Evolutionary conservation across 2,113 vertebrate genomes (phyloP).

Genomic region (Artemisiospiza belli): DNA sequence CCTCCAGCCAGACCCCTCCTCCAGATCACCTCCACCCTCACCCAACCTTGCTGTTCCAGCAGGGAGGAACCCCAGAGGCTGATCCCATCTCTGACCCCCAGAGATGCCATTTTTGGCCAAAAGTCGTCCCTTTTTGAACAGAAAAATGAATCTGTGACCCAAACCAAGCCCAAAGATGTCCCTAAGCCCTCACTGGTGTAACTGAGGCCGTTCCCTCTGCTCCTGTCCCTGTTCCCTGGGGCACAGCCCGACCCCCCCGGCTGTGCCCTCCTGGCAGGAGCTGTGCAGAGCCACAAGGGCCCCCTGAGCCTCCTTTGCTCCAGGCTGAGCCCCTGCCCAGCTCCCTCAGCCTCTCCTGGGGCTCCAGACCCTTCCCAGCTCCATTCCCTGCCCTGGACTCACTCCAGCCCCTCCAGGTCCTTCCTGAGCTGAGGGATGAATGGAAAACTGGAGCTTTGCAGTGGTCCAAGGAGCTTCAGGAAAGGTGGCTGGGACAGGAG

Average conservation of each 20-base stretch:
- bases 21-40: not conserved
- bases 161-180: not conserved
- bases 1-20: not conserved
- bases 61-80: not conserved
- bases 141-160: not conserved
- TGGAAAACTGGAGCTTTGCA: no score
- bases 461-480: no score
- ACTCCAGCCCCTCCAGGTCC: no score
- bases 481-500: no score
- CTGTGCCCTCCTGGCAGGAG: not conserved
- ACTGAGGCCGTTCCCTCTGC: not conserved
- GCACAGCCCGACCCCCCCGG: no score
- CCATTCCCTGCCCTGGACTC: no score
- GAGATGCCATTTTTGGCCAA: not conserved
- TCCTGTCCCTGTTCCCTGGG: not conserved
- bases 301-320: not conserved
- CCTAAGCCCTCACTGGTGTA: accelerated
- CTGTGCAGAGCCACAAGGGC: not conserved
- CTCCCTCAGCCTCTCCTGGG: not conserved
- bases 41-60: not conserved
- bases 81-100: not conserved
- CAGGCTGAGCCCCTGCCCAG: not conserved
- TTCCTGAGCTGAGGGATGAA: no score
- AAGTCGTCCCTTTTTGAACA: not conserved
- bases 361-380: no score